Base-by-base conservation (phyloP, 2,113 vertebrate genomes). In the Oreochromis spilurus region DNA sequence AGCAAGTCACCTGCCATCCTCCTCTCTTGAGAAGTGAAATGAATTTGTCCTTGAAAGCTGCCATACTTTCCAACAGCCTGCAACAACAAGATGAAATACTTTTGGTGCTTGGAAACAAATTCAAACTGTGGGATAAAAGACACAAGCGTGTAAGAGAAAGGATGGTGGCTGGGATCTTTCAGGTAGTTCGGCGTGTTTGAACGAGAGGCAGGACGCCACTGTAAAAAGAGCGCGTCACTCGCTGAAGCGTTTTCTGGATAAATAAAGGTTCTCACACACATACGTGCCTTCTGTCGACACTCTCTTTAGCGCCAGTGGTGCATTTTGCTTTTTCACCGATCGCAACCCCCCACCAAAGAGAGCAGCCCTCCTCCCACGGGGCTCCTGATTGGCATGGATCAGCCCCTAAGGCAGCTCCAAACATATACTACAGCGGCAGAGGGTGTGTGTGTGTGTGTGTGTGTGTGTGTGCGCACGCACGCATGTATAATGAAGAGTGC, bases 361-460 rank as follows among this genome's bases (percentile, higher is more conserved):
- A 92, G 92, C 87, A 91, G 83, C 87, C 88, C 55, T 67, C 87
- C 87, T 92, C 93, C 86, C 86, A 84, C 81, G 9, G 82, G 88
- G 60, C 88, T 90, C 79, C 84, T 83, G 89, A 79, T 91, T 92
- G 94, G 93, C 93, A 88, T 52, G 81, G 45, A 82, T 34, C 70
- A 3, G 19, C 90, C 84, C 83, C 84, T 6, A 29, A 84, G 84
- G 89, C 79, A 48, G 34, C 70, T 60, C n/a, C 65, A 67, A 84
- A 84, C 50, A 79, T 80, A 67, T 79, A 54, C 16, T 80, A 36
- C 50, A 24, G 53, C 5, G 5, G 79, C 45, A 31, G 52, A 10
- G 2, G 53, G 9, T 62, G 58, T 62, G 17, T 62, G 31, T 60
- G 26, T 54, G 10, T 54, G 52, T 21, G 21, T 50, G 31, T 26